A percentile compares a stretch with the other conserved stretches of the same genome.
These are phyloP conservation scores for Tolmerus cingulatus DNA, from an alignment of 2,888 invertebrate genomes.

Conservation along the genomic window DNA sequence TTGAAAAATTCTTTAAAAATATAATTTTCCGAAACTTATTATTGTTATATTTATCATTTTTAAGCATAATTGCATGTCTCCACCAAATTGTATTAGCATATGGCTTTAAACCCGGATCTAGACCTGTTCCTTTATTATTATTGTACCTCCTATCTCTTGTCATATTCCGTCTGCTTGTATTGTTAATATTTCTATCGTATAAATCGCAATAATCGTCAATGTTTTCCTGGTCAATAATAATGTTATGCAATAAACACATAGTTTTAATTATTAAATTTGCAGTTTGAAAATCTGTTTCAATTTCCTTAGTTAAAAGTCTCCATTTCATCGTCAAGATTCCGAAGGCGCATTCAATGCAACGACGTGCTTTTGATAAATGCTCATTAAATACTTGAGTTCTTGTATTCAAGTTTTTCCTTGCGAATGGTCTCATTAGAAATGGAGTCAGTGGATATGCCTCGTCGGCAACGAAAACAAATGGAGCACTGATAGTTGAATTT, in stretches of 20 bases:
- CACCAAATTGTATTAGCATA: too few species aligned
- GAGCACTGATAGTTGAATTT: not conserved
- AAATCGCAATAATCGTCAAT: not conserved
- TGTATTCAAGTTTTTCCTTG: not conserved
- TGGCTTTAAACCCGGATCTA: too few species aligned
- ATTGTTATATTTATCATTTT: too few species aligned
- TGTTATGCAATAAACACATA: not conserved
- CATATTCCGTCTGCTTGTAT: slow-evolving; percentile 2
- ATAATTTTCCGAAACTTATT: too few species aligned
- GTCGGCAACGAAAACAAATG: slow-evolving; percentile 8
- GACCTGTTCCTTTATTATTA: too few species aligned
- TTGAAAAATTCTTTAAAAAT: too few species aligned
- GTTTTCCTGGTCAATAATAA: not conserved
- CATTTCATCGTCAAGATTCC: slow-evolving; percentile 32
- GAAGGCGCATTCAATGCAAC: slow-evolving; percentile 25
- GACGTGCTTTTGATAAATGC: slow-evolving; percentile 12
- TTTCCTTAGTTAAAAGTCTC: slow-evolving; percentile 6
- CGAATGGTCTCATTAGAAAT: not conserved
- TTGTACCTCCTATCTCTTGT: not conserved
- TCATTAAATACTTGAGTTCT: slow-evolving; percentile 9
- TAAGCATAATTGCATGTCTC: too few species aligned
- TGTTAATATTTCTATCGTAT: slow-evolving; percentile 7
- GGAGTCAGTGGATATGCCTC: not conserved
- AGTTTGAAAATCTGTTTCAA: not conserved
- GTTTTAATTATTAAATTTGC: not conserved